A percentile compares a stretch with the other conserved stretches of the same genome.
Conservation (phyloP, 2,797 vertebrate species). For the Notoglanidium macrostoma region DNA sequence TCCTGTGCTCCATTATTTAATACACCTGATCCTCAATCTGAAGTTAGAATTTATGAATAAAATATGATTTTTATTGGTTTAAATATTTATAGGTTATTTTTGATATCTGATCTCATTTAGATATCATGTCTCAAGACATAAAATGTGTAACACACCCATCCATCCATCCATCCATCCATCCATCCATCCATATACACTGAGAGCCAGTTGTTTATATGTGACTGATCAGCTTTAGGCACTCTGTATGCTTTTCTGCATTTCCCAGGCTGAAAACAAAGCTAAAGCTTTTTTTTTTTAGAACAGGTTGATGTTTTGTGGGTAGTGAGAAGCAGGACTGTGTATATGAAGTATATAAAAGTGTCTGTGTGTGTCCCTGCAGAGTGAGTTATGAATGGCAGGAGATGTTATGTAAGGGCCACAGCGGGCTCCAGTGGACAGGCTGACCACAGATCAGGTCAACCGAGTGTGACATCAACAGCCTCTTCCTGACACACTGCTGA, state of each 20-base stretch:
- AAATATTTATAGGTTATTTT: conserved; percentile 8
- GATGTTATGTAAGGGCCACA: conserved; percentile 84
- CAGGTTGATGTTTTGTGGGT: conserved; percentile 33
- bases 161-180: neutral
- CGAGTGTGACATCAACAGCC: conserved; percentile 85
- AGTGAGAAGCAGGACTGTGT: conserved; percentile 27
- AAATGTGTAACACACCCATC: neutral
- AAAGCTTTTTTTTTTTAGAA: neutral
- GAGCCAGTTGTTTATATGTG: neutral
- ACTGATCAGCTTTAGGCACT: neutral
- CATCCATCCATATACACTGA: neutral
- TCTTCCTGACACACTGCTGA: conserved; percentile 80
- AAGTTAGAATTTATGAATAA: neutral
- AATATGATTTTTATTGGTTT: neutral
- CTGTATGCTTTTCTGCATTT: conserved; percentile 1
- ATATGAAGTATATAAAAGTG: conserved; percentile 47
- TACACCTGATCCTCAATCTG: neutral
- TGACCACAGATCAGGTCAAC: conserved; percentile 84
- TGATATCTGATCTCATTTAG: neutral
- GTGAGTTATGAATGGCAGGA: conserved; percentile 77
- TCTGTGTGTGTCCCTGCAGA: conserved; percentile 68
- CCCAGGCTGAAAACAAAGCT: neutral
- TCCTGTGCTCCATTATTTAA: neutral
- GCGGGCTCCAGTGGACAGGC: conserved; percentile 80
- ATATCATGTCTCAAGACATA: neutral